These are phyloP conservation scores for Erythrolamprus reginae DNA, from an alignment of 2,113 vertebrate genomes.

Conservation along the genomic window DNA sequence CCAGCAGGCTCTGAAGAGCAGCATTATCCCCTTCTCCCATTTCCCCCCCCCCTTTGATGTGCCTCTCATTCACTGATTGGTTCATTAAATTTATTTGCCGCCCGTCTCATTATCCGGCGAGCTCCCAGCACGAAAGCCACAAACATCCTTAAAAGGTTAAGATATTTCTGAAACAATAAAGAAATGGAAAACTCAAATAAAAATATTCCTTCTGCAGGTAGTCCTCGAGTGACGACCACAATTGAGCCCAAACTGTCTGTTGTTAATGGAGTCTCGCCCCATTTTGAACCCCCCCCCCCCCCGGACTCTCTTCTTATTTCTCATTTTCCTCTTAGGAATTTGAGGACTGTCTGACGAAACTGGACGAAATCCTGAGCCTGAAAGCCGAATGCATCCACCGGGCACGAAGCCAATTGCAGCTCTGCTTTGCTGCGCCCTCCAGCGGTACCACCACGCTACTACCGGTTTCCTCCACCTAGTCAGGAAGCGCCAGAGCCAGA, in stretches of 20 bases:
- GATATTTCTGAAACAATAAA: too few relatives aligned
- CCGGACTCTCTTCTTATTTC: neutral
- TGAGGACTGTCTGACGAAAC: slow-evolving; percentile 70
- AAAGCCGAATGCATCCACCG: slow-evolving; percentile 75
- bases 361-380: slow-evolving; percentile 77
- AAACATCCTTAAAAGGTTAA: too few relatives aligned
- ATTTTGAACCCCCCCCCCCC: neutral
- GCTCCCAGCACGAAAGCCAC: too few relatives aligned
- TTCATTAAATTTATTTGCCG: too few relatives aligned
- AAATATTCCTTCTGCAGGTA: too few relatives aligned
- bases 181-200: too few relatives aligned
- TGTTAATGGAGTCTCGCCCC: too few relatives aligned
- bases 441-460: neutral
- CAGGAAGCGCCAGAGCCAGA: accelerated
- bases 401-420: slow-evolving; percentile 73
- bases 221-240: neutral
- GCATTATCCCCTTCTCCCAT: neutral
- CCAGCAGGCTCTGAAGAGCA: neutral
- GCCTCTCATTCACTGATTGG: too few relatives aligned
- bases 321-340: slow-evolving; percentile 71
- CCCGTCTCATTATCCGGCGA: too few relatives aligned
- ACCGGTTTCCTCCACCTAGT: slow-evolving; percentile 32
- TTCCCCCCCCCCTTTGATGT: neutral
- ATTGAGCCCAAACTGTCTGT: too few relatives aligned
- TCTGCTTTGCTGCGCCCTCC: slow-evolving; percentile 52